phyloP scores from a whole-genome alignment of 2,888 invertebrate species.

The Mimumesa dahlbomi region DNA sequence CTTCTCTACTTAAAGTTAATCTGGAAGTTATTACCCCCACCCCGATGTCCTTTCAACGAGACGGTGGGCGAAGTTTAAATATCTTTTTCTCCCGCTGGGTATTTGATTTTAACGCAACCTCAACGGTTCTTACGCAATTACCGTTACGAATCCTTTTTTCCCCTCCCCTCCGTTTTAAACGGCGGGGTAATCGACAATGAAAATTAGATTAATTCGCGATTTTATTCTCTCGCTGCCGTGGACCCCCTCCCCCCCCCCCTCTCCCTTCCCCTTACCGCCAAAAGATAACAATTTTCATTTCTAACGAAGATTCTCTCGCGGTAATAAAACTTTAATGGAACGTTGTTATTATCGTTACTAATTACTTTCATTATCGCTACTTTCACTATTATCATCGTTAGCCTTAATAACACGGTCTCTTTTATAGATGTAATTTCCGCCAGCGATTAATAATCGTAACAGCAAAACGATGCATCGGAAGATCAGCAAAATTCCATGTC shows the following conservation, averaged over 20 bases:
- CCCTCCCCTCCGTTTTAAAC: neutral
- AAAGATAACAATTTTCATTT: too few species aligned
- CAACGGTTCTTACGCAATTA: slow-evolving; percentile 15
- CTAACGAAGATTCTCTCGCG: neutral
- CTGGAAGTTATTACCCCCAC: slow-evolving; percentile 63
- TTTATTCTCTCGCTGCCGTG: slow-evolving; percentile 13
- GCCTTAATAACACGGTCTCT: neutral
- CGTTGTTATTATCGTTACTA: too few species aligned
- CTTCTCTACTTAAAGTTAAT: slow-evolving; percentile 62
- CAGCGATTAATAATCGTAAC: slow-evolving; percentile 23
- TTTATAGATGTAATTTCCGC: slow-evolving; percentile 26
- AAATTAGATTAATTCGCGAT: slow-evolving; percentile 1
- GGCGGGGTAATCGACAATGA: slow-evolving; percentile 12
- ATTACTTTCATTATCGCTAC: slow-evolving; percentile 36
- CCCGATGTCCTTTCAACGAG: slow-evolving; percentile 39
- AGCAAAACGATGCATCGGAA: neutral
- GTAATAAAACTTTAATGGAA: neutral
- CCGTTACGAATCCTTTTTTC: neutral
- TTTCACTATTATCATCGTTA: slow-evolving; percentile 7
- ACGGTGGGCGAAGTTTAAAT: slow-evolving; percentile 58
- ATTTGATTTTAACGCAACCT: slow-evolving; percentile 39
- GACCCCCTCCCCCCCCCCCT: too few species aligned
- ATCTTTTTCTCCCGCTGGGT: slow-evolving; percentile 56
- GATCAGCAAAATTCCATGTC: slow-evolving; percentile 19
- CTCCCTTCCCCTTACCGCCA: too few species aligned